Conservation (phyloP, 2,888 invertebrate genomes). For the Mesochorus sp. region DNA sequence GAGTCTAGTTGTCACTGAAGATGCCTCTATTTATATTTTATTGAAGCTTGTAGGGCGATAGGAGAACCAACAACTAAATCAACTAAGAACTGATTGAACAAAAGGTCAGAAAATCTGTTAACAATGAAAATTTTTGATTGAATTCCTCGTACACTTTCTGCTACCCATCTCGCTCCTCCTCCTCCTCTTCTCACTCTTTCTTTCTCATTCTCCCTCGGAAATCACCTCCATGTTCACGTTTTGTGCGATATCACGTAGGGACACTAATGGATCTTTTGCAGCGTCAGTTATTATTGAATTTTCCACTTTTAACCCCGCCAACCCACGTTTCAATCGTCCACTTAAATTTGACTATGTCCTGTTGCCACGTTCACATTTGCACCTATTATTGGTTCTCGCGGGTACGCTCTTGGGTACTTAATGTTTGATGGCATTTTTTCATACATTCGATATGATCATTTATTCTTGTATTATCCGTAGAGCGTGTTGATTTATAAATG, state of each 20-base stretch:
- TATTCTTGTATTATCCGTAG: not conserved
- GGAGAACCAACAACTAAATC: no score
- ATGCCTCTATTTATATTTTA: not conserved
- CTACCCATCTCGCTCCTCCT: no score
- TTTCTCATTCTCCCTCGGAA: no score
- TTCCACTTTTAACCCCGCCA: constrained; percentile 32
- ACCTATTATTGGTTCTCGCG: not conserved
- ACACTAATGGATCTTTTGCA: constrained; percentile 59
- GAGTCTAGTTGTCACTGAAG: not conserved
- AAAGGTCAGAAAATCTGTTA: not conserved
- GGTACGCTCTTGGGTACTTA: no score
- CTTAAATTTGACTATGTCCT: constrained; percentile 37
- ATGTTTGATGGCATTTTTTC: no score
- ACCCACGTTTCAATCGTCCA: constrained; percentile 23
- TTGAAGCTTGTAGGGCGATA: no score
- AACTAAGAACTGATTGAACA: no score
- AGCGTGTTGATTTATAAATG: no score
- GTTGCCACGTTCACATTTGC: constrained; percentile 31
- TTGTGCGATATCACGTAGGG: constrained; percentile 4
- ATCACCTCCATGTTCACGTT: no score
- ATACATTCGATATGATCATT: not conserved
- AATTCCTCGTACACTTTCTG: not conserved
- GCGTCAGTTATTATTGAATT: constrained; percentile 54
- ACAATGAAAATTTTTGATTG: not conserved
- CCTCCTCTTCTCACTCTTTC: no score